A percentile compares a stretch with the other conserved stretches of the same genome.
These are phyloP conservation scores for Gymnocypris eckloni DNA, from an alignment of 2,797 vertebrate species.

Conservation along the genomic window DNA sequence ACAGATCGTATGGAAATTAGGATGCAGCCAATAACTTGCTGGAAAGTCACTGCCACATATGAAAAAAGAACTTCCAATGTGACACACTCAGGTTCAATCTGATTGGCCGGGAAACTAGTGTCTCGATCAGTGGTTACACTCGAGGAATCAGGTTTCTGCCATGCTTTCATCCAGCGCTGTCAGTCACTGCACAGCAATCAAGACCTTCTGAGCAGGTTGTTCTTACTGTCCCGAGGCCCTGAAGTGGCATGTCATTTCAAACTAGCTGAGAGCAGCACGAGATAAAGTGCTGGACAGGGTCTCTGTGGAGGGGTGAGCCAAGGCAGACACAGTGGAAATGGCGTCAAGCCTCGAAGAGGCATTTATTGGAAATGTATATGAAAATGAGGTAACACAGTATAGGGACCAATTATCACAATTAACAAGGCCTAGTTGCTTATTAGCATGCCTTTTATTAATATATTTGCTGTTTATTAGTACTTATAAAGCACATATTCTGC, in stretches of 20 bases:
- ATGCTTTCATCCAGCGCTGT: background rate
- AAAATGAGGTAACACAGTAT: background rate
- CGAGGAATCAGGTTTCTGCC: conserved; percentile 14
- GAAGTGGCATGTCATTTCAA: conserved; percentile 26
- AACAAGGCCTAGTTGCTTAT: background rate
- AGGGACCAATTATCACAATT: background rate
- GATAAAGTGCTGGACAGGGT: background rate
- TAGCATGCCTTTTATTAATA: background rate
- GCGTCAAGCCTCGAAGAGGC: background rate
- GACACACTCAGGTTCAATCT: background rate
- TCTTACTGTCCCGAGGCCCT: background rate
- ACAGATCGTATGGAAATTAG: background rate
- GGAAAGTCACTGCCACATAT: background rate
- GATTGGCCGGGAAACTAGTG: background rate
- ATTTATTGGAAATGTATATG: background rate
- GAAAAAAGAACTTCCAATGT: background rate
- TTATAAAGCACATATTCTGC: no score
- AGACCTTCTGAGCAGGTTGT: conserved; percentile 11
- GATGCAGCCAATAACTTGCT: background rate
- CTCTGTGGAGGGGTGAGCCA: background rate
- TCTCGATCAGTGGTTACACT: background rate
- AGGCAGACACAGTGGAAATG: background rate
- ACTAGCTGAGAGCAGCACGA: conserved; percentile 7
- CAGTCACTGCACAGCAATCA: conserved; percentile 16
- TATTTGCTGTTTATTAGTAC: no score